These are phyloP conservation scores for Drusus annulatus DNA, from an alignment of 1,140 invertebrate species.

Conservation along the genomic window DNA sequence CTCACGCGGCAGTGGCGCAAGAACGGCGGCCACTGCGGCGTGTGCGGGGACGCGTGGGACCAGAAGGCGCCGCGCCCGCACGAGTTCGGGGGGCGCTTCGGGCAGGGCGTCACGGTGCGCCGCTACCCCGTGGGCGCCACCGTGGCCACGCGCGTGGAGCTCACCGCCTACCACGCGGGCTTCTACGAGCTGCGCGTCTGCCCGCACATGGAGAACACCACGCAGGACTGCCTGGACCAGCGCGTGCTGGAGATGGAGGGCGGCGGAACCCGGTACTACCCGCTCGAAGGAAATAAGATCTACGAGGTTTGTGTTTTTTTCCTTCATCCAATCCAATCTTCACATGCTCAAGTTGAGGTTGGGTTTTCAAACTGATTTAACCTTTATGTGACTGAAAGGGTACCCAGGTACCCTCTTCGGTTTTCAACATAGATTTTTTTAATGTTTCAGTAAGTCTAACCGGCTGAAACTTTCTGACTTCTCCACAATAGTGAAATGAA, in stretches of 20 bases:
- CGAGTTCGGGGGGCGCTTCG: conserved; percentile 89
- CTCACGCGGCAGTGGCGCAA: conserved; percentile 83
- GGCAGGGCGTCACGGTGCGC: conserved; percentile 84
- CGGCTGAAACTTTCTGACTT: too few species aligned
- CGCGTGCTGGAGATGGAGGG: conserved; percentile 72
- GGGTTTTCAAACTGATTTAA: too few species aligned
- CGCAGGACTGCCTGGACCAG: conserved; percentile 84
- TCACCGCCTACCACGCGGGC: conserved; percentile 87
- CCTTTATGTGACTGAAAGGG: too few species aligned
- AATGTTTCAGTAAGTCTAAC: too few species aligned
- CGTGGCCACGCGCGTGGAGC: conserved; percentile 82
- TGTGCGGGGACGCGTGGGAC: conserved; percentile 91
- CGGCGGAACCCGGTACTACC: conserved; percentile 76
- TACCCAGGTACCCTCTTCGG: too few species aligned
- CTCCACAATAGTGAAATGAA: too few species aligned
- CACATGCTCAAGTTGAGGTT: too few species aligned
- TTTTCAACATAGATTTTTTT: too few species aligned
- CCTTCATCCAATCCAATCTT: too few species aligned
- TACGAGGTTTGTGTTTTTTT: conserved; percentile 65
- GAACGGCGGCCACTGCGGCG: conserved; percentile 87
- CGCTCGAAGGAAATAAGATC: conserved; percentile 82
- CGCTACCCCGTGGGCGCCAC: conserved; percentile 79
- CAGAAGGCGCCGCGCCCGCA: conserved; percentile 80
- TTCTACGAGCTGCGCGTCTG: conserved; percentile 92
- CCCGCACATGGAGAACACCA: conserved; percentile 74